Percentiles rank a stretch among this genome's conserved stretches.
These are phyloP conservation scores for Tetragonisca angustula DNA, from an alignment of 2,888 invertebrate genomes.

Conservation along the genomic window DNA sequence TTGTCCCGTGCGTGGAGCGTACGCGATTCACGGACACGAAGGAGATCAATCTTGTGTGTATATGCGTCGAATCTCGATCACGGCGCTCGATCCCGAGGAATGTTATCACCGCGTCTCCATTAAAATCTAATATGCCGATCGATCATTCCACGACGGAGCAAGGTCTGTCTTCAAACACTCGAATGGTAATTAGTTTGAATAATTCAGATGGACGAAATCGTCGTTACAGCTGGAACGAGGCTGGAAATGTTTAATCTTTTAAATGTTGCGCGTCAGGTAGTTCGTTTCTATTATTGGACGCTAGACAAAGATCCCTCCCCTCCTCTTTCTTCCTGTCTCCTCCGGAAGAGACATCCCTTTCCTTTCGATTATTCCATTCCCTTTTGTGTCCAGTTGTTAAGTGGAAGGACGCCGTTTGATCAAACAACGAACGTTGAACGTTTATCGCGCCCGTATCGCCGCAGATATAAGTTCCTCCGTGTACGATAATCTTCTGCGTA, in stretches of 20 bases:
- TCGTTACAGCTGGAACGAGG: too few relatives aligned
- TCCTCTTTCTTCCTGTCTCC: not conserved
- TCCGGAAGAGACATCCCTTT: not conserved
- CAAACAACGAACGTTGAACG: constrained; percentile 33
- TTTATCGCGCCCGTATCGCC: constrained; percentile 41
- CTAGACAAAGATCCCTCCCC: not conserved
- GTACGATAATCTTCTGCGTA: constrained; percentile 40
- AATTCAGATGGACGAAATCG: not conserved
- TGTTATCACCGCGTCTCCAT: not conserved
- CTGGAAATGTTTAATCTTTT: too few relatives aligned
- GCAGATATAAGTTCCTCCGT: constrained; percentile 32
- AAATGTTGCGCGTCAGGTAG: not conserved
- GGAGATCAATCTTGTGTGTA: not conserved
- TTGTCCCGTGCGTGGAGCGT: not conserved
- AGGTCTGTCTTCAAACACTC: not conserved
- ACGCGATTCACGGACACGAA: not conserved
- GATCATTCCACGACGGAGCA: not conserved
- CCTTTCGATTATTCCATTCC: not conserved
- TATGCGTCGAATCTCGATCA: not conserved
- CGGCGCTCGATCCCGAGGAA: not conserved
- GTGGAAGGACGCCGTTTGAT: constrained; percentile 38
- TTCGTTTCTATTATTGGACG: not conserved
- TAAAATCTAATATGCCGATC: not conserved
- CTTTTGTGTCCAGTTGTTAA: not conserved
- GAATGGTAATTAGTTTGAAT: not conserved